phyloP scores from a whole-genome alignment of 2,797 vertebrate species.

The Acomys russatus region DNA sequence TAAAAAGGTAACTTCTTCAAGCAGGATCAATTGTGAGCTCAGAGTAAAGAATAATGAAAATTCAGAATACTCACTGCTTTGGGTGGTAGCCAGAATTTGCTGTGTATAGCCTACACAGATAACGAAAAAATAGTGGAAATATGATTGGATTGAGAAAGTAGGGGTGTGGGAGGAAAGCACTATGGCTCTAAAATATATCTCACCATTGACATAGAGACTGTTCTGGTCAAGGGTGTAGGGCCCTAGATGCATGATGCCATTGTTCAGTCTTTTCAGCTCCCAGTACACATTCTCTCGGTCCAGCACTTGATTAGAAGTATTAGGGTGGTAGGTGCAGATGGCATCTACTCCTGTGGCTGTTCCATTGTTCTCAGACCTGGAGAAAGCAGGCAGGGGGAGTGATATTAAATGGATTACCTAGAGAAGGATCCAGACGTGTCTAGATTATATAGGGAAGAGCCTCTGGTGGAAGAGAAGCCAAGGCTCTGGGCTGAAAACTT shows the following conservation, averaged over 20 bases:
- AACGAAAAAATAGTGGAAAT: not conserved
- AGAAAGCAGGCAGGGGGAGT: not conserved
- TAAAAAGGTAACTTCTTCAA: not conserved
- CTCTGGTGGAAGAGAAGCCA: no score
- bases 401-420: not conserved
- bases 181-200: not conserved
- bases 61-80: conserved; percentile 62
- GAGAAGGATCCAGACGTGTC: not conserved
- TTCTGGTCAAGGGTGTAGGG: conserved; percentile 81
- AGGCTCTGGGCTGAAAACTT: no score
- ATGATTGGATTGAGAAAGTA: fast-evolving
- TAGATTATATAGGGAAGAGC: no score
- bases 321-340: not conserved
- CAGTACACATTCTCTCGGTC: conserved; percentile 81
- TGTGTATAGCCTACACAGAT: conserved; percentile 41
- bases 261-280: conserved; percentile 84
- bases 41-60: not conserved
- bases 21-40: not conserved
- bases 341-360: conserved; percentile 58
- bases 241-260: conserved; percentile 78
- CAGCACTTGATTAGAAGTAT: conserved; percentile 28
- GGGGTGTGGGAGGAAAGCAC: not conserved
- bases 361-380: conserved; percentile 38
- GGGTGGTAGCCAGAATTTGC: not conserved
- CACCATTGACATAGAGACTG: conserved; percentile 84